Percentiles rank a stretch among this genome's conserved stretches.
These are phyloP conservation scores for Trachymyrmex septentrionalis DNA, from an alignment of 1,140 invertebrate species.

Conservation along the genomic window DNA sequence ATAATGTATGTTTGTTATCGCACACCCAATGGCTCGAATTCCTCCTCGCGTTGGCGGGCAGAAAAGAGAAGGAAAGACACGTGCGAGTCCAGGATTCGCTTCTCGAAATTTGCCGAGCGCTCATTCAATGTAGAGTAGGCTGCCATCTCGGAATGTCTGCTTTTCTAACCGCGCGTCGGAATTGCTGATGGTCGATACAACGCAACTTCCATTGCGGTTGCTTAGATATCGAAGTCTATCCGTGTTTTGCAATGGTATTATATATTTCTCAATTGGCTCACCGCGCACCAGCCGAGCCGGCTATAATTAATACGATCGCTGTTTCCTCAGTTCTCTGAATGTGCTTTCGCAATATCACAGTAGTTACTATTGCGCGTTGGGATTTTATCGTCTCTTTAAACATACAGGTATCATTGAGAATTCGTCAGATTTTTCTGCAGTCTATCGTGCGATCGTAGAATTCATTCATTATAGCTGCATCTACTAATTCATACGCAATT, in stretches of 20 bases:
- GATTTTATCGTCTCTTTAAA: not conserved
- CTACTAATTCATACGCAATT: not conserved
- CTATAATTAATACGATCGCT: slow-evolving; percentile 47
- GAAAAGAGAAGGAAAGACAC: not conserved
- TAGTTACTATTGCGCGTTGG: too few species aligned
- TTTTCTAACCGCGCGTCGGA: slow-evolving; percentile 50
- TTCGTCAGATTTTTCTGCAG: not conserved
- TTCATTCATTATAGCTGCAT: not conserved
- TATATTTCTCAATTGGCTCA: slow-evolving; percentile 36
- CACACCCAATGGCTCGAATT: slow-evolving; percentile 20
- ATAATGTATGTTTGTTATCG: slow-evolving; percentile 2
- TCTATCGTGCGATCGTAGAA: not conserved
- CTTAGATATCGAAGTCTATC: slow-evolving; percentile 39
- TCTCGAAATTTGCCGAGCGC: slow-evolving; percentile 27
- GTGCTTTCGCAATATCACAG: not conserved
- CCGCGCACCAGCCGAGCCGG: not conserved
- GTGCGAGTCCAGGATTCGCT: not conserved
- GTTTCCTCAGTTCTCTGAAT: not conserved
- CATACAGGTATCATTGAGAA: not conserved
- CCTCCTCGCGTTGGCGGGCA: not conserved
- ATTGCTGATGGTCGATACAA: slow-evolving; percentile 43
- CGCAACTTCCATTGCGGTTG: slow-evolving; percentile 12
- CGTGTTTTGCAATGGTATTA: slow-evolving; percentile 46
- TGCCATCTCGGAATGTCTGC: slow-evolving; percentile 55
- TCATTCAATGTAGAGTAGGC: slow-evolving; percentile 61